These are phyloP conservation scores for Drosophila eugracilis DNA, from an alignment of 1,140 invertebrate genomes.

Conservation along the genomic window DNA sequence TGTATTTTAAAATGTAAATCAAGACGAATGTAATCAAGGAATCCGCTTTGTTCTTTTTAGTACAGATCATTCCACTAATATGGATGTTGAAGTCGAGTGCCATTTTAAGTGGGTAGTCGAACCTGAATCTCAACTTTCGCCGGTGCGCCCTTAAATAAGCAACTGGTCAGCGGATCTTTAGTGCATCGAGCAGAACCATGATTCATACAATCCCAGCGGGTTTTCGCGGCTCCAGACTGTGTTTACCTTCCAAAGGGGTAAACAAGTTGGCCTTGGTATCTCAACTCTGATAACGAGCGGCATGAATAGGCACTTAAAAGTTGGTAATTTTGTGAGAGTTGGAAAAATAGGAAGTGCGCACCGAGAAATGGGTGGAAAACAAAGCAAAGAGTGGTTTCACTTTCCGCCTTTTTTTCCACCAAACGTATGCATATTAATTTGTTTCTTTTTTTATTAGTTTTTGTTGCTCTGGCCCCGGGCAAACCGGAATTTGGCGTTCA, in stretches of 20 bases:
- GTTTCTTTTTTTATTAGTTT: slow-evolving; percentile 25
- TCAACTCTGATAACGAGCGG: slow-evolving; percentile 51
- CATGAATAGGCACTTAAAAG: slow-evolving; percentile 53
- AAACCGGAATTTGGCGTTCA: slow-evolving; percentile 69
- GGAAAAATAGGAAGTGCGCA: slow-evolving; percentile 21
- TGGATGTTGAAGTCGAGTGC: slow-evolving; percentile 1
- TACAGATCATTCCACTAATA: slow-evolving; percentile 3
- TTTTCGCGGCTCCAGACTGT: not conserved
- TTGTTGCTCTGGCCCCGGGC: slow-evolving; percentile 12
- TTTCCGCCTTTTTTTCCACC: slow-evolving; percentile 42
- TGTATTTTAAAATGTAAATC: not conserved
- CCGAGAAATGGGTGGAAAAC: slow-evolving; percentile 30
- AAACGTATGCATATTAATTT: slow-evolving; percentile 38
- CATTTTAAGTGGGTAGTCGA: slow-evolving; percentile 34
- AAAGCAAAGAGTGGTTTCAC: slow-evolving; percentile 52
- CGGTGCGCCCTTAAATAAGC: slow-evolving; percentile 52
- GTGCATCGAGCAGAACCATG: slow-evolving; percentile 55
- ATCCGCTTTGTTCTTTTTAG: slow-evolving; percentile 27
- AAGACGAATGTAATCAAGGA: slow-evolving; percentile 13
- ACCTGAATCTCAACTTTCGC: slow-evolving; percentile 77
- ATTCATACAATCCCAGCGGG: slow-evolving; percentile 29
- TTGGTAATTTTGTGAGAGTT: slow-evolving; percentile 6
- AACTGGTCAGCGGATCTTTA: slow-evolving; percentile 19
- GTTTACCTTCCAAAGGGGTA: slow-evolving; percentile 1
- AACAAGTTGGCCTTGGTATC: slow-evolving; percentile 34